Evolutionary conservation across 2,797 vertebrate species (phyloP).

Genomic region (Paguma larvata): DNA sequence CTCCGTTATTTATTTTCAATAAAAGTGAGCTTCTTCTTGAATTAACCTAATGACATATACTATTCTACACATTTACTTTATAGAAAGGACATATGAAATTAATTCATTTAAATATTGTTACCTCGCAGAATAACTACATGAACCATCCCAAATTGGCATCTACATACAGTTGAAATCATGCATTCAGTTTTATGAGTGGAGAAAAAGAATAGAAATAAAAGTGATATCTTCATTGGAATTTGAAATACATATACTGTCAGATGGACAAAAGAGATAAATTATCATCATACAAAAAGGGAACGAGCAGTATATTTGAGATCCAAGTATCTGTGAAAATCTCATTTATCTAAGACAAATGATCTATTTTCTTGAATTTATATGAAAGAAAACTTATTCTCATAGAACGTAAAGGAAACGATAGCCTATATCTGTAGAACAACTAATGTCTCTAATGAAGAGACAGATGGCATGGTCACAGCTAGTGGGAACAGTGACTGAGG

Average conservation of each 20-base stretch:
- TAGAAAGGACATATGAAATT: neutral
- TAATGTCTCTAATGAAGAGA: neutral
- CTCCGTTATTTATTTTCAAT: neutral
- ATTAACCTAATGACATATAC: neutral
- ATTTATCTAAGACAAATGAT: neutral
- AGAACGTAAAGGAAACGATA: neutral
- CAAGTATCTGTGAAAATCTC: conserved; percentile 17
- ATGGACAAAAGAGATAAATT: neutral
- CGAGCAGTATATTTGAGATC: neutral
- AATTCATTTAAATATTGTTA: neutral
- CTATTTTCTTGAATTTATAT: neutral
- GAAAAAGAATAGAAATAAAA: neutral
- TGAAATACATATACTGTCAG: neutral
- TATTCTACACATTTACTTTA: neutral
- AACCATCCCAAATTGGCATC: neutral
- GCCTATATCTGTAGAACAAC: neutral
- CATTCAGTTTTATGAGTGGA: neutral
- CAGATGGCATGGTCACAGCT: neutral
- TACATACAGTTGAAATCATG: neutral
- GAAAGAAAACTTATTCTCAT: neutral
- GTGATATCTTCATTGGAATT: neutral
- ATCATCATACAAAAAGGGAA: neutral
- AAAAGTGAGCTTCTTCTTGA: neutral
- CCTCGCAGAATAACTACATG: neutral
- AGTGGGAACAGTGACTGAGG: neutral